Percentiles rank a stretch among this genome's conserved stretches.
These are phyloP conservation scores for Bruchidius siliquastri DNA, from an alignment of 2,888 invertebrate genomes.

Conservation along the genomic window DNA sequence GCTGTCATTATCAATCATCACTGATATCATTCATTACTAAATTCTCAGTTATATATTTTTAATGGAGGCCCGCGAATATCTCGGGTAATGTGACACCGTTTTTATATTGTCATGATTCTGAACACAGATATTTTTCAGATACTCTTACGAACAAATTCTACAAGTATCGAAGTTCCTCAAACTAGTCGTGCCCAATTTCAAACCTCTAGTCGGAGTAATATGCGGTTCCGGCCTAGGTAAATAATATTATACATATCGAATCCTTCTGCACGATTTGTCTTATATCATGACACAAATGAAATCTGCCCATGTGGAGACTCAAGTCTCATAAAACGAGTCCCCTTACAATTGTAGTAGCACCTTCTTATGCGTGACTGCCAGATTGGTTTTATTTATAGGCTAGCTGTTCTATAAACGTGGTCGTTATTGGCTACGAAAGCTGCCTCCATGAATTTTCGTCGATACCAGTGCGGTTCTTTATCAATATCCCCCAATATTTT, in stretches of 20 bases:
- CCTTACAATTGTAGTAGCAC: too few species aligned
- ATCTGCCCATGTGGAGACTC: too few species aligned
- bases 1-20: background rate
- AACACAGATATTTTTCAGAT: conserved; percentile 54
- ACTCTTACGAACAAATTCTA: conserved; percentile 73
- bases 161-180: conserved; percentile 71
- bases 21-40: background rate
- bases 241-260: conserved; percentile 73
- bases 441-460: too few species aligned
- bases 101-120: background rate
- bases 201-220: conserved; percentile 83
- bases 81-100: background rate
- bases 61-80: background rate
- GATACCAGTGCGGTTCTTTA: too few species aligned
- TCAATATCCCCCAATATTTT: too few species aligned
- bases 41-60: background rate
- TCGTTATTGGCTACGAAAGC: too few species aligned
- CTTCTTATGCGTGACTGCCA: too few species aligned
- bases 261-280: too few species aligned
- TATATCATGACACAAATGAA: too few species aligned
- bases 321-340: too few species aligned
- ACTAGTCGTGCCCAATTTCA: conserved; percentile 57
- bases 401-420: too few species aligned
- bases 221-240: conserved; percentile 94
- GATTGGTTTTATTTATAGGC: too few species aligned